Base-by-base conservation (phyloP, 35 echinoderm and acorn worm species). In the Lytechinus variegatus region DNA sequence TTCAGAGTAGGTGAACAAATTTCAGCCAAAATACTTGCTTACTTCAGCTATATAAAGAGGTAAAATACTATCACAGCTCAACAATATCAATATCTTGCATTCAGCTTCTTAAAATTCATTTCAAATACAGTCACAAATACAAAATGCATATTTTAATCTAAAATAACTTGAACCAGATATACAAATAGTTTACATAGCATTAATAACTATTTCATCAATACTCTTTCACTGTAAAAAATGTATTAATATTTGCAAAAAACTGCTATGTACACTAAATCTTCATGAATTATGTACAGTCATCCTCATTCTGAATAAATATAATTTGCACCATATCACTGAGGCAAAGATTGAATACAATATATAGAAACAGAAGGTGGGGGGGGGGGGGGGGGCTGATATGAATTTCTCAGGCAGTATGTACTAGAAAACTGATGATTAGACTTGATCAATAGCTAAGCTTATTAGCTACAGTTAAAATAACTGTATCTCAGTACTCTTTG, bases 81-180 rank as follows among this genome's bases (percentile, higher is more conserved):
- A 79, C 66, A n/a, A 79, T n/a, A 4, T 79, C 66, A 79, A 79
- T n/a, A 79, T 79, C 66, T 79, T n/a, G n/a, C n/a, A 79, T 79
- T 79, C 66, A 79, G 66, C 66, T 79, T 24, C 66, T 24, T 7
- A 19, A 79, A 1, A 79, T 90, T 52, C 28, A 88, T 88, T n/a
- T 88, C 16, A 10, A 24, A 27, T 90, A 52, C 3, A 89, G 5
- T 10, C 24, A 90, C 10, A 90, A 33, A 90, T 90, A 90, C 29
- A 90, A 90, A 90, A 52, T 90, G 88, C 88, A 90, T 90, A 10
- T 79, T 53, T 52, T 90, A 52, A 90, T 90, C 88, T 90, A 90
- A 90, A 90, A 90, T 44, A 90, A 44, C 28, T 54, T 14, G 27
- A 90, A 44, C 88, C 88, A 90, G 28, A 90, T 90, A 90, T 90